These are phyloP conservation scores for Caenorhabditis sp. DNA, from an alignment of 2,888 invertebrate species.

Conservation along the genomic window DNA sequence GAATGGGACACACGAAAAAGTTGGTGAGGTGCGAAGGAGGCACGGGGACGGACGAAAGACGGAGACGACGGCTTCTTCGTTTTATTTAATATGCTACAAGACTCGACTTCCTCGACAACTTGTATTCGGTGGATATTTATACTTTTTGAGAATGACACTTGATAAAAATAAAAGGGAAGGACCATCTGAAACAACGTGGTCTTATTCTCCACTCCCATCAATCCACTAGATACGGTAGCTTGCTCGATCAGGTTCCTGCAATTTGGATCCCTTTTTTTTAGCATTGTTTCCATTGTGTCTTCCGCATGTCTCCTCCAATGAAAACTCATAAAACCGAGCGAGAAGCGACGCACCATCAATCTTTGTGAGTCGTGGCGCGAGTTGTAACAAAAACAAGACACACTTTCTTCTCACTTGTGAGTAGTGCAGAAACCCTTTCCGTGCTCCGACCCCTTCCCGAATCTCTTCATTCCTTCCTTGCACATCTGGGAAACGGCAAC, in stretches of 20 bases:
- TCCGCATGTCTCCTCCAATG: constrained; percentile 21
- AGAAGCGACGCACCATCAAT: constrained; percentile 32
- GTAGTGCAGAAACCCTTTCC: too few species aligned
- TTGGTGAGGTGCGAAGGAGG: background rate
- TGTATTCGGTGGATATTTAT: too few species aligned
- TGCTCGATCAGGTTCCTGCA: background rate
- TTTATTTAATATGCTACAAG: constrained; percentile 10
- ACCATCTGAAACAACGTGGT: too few species aligned
- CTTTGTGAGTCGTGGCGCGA: constrained; percentile 35
- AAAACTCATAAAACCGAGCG: constrained; percentile 45
- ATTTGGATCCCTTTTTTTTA: background rate
- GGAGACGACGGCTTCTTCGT: background rate
- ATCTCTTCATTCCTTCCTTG: background rate
- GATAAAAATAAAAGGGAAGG: too few species aligned
- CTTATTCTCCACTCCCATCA: too few species aligned
- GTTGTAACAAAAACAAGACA: constrained; percentile 51
- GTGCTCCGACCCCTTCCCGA: background rate
- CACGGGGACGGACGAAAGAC: too few species aligned
- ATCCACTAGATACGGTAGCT: background rate
- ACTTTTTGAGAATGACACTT: too few species aligned
- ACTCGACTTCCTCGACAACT: constrained; percentile 8
- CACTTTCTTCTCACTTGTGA: constrained; percentile 4
- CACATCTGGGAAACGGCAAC: constrained; percentile 20
- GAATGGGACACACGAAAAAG: background rate
- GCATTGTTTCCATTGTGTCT: background rate